Evolutionary conservation across 2,113 vertebrate genomes (phyloP).

Genomic region (Sapayoa aenigma): DNA sequence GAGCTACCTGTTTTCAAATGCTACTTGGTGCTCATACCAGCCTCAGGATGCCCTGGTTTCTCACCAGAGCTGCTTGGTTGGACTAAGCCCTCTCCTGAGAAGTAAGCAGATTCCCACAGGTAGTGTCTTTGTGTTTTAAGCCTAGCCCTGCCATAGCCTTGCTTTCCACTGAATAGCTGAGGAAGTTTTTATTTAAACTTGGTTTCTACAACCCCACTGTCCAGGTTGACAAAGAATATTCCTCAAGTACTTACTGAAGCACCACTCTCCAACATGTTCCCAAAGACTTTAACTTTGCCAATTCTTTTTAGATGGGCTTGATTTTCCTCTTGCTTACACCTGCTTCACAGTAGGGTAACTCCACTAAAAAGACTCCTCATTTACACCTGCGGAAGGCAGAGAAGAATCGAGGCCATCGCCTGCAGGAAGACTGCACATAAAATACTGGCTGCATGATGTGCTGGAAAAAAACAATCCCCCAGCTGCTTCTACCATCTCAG

Average conservation of each 20-base stretch:
- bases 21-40: background rate
- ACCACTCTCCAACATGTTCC: background rate
- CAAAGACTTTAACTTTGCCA: constrained; percentile 41
- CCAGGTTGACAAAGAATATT: constrained; percentile 13
- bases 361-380: constrained; percentile 4
- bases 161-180: background rate
- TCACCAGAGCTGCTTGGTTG: background rate
- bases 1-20: background rate
- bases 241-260: constrained; percentile 26
- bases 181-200: constrained; percentile 8
- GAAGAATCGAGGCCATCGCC: constrained; percentile 15
- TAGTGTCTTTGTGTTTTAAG: background rate
- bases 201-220: background rate
- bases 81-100: background rate
- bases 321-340: constrained; percentile 52
- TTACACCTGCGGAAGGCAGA: background rate
- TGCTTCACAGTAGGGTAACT: constrained; percentile 47
- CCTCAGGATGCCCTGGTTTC: background rate
- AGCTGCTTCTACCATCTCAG: constrained; percentile 2
- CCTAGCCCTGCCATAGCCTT: background rate
- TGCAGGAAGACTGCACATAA: constrained; percentile 9
- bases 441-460: background rate
- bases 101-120: rapidly evolving
- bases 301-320: constrained; percentile 15
- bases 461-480: background rate